phyloP scores from a whole-genome alignment of 30 jellyfish, hydroid and myxozoan genomes.

The Pelagia noctiluca region DNA sequence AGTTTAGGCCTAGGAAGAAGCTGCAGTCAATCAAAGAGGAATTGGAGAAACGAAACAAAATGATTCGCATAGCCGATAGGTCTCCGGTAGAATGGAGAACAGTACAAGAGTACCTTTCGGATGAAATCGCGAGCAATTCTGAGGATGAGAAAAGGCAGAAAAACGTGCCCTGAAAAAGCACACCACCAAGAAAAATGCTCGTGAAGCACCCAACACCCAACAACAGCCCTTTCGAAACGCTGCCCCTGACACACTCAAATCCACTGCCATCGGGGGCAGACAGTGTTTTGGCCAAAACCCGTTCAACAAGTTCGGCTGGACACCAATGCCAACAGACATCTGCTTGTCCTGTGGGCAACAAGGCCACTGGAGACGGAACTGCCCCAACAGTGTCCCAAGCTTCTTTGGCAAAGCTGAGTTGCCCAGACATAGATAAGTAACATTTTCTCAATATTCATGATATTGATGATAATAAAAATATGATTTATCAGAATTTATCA shows the following conservation, averaged over 20 bases:
- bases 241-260: too few species aligned
- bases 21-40: background rate
- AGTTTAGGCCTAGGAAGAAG: background rate
- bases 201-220: too few species aligned
- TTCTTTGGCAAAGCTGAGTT: background rate
- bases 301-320: background rate
- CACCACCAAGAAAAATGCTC: background rate
- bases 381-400: background rate
- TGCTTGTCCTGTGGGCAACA: background rate
- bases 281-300: background rate
- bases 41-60: background rate
- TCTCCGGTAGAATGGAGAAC: background rate
- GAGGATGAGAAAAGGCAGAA: background rate
- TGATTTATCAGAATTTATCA: too few species aligned
- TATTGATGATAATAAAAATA: too few species aligned
- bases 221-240: too few species aligned
- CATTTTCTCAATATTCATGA: too few species aligned
- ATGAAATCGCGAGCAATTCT: background rate
- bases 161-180: background rate
- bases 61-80: background rate
- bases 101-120: background rate
- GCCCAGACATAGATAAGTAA: background rate
- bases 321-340: constrained; percentile 1
- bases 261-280: background rate
- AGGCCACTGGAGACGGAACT: background rate